Percentiles rank a stretch among this genome's conserved stretches.
phyloP scores from a whole-genome alignment of 2,113 vertebrate species.

The Thalassarche chlororhynchos region DNA sequence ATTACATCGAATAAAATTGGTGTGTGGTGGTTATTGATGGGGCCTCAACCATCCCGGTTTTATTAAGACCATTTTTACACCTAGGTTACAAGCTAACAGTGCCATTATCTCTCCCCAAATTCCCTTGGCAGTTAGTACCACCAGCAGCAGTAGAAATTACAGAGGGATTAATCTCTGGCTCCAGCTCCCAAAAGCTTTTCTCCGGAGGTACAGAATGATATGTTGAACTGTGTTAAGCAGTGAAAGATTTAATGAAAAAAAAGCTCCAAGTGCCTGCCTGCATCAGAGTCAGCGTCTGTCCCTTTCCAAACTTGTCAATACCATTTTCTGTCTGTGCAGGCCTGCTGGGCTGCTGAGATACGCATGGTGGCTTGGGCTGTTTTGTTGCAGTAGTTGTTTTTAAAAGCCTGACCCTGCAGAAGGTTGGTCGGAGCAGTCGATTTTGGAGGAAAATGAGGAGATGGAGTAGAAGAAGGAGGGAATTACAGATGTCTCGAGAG shows the following conservation, averaged over 20 bases:
- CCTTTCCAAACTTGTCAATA: constrained; percentile 68
- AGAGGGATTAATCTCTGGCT: constrained; percentile 74
- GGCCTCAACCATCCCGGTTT: constrained; percentile 52
- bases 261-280: constrained; percentile 55
- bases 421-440: constrained; percentile 31
- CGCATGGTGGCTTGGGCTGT: neutral
- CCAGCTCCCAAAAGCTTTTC: constrained; percentile 53
- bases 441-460: constrained; percentile 61
- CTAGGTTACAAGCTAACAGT: constrained; percentile 33
- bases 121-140: constrained; percentile 67
- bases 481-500: constrained; percentile 28
- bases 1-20: constrained; percentile 64
- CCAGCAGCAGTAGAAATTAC: constrained; percentile 69
- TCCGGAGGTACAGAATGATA: constrained; percentile 32
- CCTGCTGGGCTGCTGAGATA: constrained; percentile 52
- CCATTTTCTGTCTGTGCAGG: constrained; percentile 11
- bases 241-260: constrained; percentile 72
- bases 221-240: constrained; percentile 69
- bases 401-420: constrained; percentile 43
- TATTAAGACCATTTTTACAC: constrained; percentile 76
- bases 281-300: neutral
- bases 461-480: constrained; percentile 6
- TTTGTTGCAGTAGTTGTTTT: constrained; percentile 64
- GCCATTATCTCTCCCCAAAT: constrained; percentile 70
- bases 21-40: constrained; percentile 63